Conservation (phyloP, 2,113 vertebrate genomes). For the Maccullochella peelii region DNA sequence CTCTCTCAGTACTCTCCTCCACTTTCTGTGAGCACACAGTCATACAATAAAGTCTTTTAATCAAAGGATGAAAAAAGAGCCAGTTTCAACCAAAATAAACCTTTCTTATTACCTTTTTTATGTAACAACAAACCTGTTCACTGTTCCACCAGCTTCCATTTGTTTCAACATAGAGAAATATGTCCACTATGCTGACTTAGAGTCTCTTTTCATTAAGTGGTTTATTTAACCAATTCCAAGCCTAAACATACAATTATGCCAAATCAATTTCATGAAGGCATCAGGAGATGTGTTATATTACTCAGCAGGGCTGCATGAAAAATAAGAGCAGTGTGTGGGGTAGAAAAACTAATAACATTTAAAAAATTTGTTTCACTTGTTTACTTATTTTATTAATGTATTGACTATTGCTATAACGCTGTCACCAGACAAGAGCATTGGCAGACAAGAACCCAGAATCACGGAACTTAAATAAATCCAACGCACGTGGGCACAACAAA, state of each 20-base stretch:
- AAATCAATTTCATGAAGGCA: background rate
- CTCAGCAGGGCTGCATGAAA: background rate
- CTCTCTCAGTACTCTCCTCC: background rate
- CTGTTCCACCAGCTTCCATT: background rate
- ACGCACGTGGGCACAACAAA: no score
- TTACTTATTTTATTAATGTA: background rate
- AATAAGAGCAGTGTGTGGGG: background rate
- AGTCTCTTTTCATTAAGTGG: background rate
- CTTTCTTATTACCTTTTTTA: background rate
- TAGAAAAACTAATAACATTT: background rate
- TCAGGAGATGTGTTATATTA: background rate
- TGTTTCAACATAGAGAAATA: background rate
- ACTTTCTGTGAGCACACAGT: background rate
- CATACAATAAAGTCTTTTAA: background rate
- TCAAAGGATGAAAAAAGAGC: background rate
- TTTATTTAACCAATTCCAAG: background rate
- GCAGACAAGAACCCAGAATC: background rate
- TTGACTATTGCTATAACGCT: background rate
- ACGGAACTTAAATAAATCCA: background rate
- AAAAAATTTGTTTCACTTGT: background rate
- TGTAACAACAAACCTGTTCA: background rate
- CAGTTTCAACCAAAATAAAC: background rate
- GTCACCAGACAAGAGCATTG: background rate
- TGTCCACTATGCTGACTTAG: background rate
- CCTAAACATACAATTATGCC: background rate